These are phyloP conservation scores for Pantherophis alleghaniensis DNA, from an alignment of 2,797 vertebrate genomes.

Conservation along the genomic window DNA sequence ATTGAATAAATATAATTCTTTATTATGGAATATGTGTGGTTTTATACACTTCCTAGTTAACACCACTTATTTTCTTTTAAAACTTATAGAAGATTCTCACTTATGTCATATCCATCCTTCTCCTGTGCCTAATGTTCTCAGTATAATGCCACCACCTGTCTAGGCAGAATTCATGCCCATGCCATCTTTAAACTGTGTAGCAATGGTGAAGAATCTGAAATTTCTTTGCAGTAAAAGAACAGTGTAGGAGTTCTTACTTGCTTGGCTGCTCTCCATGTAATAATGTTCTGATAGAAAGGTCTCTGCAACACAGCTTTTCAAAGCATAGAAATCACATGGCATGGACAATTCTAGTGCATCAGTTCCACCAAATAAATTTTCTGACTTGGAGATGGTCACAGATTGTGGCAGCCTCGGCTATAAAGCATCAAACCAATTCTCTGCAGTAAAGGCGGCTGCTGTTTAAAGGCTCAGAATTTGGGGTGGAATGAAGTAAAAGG, in stretches of 20 bases:
- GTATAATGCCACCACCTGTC: not conserved
- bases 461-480: slow-evolving; percentile 23
- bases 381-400: slow-evolving; percentile 14
- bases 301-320: slow-evolving; percentile 50
- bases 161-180: not conserved
- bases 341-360: slow-evolving; percentile 22
- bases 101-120: not conserved
- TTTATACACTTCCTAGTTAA: not conserved
- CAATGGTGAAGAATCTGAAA: slow-evolving; percentile 41
- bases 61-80: not conserved
- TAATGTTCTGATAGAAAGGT: slow-evolving; percentile 47
- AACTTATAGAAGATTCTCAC: not conserved
- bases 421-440: slow-evolving; percentile 18
- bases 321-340: slow-evolving; percentile 37
- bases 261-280: slow-evolving; percentile 29
- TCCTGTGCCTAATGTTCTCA: not conserved
- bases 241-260: slow-evolving; percentile 39
- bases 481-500: slow-evolving; percentile 20
- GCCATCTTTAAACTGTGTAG: slow-evolving; percentile 39
- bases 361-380: slow-evolving; percentile 41
- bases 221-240: slow-evolving; percentile 32
- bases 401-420: slow-evolving; percentile 12
- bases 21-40: not conserved
- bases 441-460: slow-evolving; percentile 17
- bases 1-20: not conserved